phyloP scores from a whole-genome alignment of 2,888 invertebrate genomes.

The Graphium colonna region DNA sequence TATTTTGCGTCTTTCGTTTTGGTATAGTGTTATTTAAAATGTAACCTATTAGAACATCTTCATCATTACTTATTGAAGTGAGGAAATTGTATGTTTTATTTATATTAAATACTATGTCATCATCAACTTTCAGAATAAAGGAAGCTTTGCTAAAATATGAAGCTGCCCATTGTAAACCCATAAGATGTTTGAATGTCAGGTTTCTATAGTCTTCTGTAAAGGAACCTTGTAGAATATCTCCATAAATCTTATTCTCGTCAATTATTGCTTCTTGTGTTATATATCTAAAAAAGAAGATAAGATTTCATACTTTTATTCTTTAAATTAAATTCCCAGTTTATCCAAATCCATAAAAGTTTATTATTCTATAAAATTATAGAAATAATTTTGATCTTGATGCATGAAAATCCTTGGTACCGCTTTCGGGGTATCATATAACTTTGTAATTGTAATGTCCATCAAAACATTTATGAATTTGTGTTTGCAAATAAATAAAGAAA shows the following conservation, averaged over 20 bases:
- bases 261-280: slow-evolving; percentile 78
- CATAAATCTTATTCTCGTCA: slow-evolving; percentile 82
- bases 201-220: slow-evolving; percentile 89
- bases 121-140: slow-evolving; percentile 89
- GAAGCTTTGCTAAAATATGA: slow-evolving; percentile 80
- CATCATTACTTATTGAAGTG: slow-evolving; percentile 25
- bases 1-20: slow-evolving; percentile 83
- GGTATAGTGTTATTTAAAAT: slow-evolving; percentile 83
- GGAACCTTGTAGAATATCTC: slow-evolving; percentile 87
- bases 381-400: too few relatives aligned
- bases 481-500: slow-evolving; percentile 4
- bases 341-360: too few relatives aligned
- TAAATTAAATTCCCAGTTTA: too few relatives aligned
- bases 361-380: too few relatives aligned
- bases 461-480: too few relatives aligned
- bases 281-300: slow-evolving; percentile 37
- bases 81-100: slow-evolving; percentile 60
- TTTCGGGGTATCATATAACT: too few relatives aligned
- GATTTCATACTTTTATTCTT: too few relatives aligned
- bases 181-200: slow-evolving; percentile 89
- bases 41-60: slow-evolving; percentile 81
- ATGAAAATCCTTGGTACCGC: too few relatives aligned
- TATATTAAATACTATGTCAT: slow-evolving; percentile 88
- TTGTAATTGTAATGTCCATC: too few relatives aligned
- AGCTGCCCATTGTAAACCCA: slow-evolving; percentile 89